phyloP scores from a whole-genome alignment of 2,797 vertebrate species.

The Megalops cyprinoides region DNA sequence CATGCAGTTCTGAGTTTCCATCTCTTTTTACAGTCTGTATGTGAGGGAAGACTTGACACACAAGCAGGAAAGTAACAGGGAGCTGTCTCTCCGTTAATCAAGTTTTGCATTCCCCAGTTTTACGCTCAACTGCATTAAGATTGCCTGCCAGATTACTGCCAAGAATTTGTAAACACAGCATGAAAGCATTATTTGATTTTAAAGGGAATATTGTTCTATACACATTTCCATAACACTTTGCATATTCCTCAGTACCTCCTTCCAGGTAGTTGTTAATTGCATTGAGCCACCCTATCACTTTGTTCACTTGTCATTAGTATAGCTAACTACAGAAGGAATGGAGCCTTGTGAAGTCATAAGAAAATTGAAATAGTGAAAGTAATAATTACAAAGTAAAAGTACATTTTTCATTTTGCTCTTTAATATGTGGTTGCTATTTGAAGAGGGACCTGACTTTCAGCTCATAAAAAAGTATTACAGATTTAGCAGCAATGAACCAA shows the following conservation, averaged over 20 bases:
- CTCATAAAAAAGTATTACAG: too few relatives aligned
- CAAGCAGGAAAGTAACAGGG: neutral
- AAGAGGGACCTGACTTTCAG: too few relatives aligned
- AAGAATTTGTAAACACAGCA: neutral
- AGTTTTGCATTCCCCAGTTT: neutral
- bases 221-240: neutral
- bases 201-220: constrained; percentile 20
- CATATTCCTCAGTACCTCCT: neutral
- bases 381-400: neutral
- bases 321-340: neutral
- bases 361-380: neutral
- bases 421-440: too few relatives aligned
- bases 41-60: neutral
- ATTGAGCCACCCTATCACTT: neutral
- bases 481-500: too few relatives aligned
- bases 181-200: constrained; percentile 28
- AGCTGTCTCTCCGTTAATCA: constrained; percentile 7
- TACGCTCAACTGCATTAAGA: constrained; percentile 21
- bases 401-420: too few relatives aligned
- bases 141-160: neutral
- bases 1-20: neutral
- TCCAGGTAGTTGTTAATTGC: neutral
- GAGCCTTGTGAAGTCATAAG: neutral
- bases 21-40: too few relatives aligned
- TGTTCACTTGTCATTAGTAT: neutral